Evolutionary conservation across 2,888 invertebrate genomes (phyloP).

Genomic region (Lobophora halterata): DNA sequence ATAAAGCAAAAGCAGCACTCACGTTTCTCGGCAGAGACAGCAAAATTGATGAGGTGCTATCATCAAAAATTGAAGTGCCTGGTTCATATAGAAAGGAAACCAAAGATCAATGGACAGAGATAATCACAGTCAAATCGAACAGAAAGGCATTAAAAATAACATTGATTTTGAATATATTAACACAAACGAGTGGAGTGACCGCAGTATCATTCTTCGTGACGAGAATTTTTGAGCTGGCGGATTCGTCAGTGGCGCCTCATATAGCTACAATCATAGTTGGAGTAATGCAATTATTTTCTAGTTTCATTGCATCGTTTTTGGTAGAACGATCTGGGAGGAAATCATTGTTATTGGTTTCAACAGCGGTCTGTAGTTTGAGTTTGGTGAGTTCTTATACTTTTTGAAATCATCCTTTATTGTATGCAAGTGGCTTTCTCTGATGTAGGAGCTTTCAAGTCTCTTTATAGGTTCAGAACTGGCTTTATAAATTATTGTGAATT

Average conservation of each 20-base stretch:
- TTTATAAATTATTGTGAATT: no score
- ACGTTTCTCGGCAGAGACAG: no score
- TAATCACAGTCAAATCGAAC: constrained; percentile 41
- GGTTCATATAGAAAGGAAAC: no score
- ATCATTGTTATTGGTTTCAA: constrained; percentile 40
- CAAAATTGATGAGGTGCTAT: no score
- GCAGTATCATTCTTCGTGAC: constrained; percentile 41
- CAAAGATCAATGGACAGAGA: constrained; percentile 37
- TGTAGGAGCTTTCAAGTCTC: no score
- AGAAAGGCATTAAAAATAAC: constrained; percentile 45
- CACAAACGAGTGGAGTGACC: constrained; percentile 44
- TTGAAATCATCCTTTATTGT: no score
- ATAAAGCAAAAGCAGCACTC: no score
- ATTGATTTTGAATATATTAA: constrained; percentile 36
- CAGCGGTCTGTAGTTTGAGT: constrained; percentile 39
- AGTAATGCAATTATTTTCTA: constrained; percentile 39
- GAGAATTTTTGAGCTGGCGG: constrained; percentile 45
- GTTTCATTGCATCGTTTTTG: constrained; percentile 40
- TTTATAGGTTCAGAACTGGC: no score
- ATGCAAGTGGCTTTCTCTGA: no score
- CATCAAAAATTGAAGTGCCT: no score
- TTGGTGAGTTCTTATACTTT: constrained; percentile 41
- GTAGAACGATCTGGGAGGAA: constrained; percentile 49
- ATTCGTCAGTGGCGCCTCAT: constrained; percentile 38
- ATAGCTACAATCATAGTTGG: constrained; percentile 49